These are phyloP conservation scores for Strix aluco DNA, from an alignment of 2,113 vertebrate species.

Conservation along the genomic window DNA sequence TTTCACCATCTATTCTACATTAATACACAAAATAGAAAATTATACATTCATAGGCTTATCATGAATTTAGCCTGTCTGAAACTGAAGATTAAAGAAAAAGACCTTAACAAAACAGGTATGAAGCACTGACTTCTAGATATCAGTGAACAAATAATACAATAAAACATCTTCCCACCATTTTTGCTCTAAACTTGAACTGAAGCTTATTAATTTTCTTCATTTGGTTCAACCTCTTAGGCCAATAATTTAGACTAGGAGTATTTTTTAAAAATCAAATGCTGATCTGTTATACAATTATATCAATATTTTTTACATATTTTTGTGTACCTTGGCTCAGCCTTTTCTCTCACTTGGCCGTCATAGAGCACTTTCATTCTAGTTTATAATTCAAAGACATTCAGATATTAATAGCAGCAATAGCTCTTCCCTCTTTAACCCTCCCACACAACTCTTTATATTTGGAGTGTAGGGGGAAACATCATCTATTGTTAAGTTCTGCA, in stretches of 20 bases:
- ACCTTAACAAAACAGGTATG: neutral
- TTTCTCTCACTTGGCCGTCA: neutral
- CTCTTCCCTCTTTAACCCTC: neutral
- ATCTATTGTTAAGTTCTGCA: neutral
- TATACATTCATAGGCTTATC: neutral
- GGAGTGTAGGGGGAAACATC: neutral
- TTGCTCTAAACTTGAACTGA: neutral
- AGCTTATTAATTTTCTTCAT: neutral
- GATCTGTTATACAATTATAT: neutral
- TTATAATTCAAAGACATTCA: neutral
- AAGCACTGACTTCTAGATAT: neutral
- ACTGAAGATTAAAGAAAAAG: neutral
- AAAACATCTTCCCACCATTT: neutral
- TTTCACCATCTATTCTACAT: neutral
- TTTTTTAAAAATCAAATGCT: neutral
- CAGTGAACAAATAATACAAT: neutral
- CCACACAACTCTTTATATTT: neutral
- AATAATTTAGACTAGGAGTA: neutral
- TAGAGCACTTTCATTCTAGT: neutral
- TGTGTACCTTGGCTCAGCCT: neutral
- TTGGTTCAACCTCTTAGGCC: neutral
- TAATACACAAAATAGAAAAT: neutral
- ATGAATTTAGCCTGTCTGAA: neutral
- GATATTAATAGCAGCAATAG: neutral
- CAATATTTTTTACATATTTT: neutral